These are phyloP conservation scores for Pseudois nayaur DNA, from an alignment of 2,113 vertebrate genomes.

Conservation along the genomic window DNA sequence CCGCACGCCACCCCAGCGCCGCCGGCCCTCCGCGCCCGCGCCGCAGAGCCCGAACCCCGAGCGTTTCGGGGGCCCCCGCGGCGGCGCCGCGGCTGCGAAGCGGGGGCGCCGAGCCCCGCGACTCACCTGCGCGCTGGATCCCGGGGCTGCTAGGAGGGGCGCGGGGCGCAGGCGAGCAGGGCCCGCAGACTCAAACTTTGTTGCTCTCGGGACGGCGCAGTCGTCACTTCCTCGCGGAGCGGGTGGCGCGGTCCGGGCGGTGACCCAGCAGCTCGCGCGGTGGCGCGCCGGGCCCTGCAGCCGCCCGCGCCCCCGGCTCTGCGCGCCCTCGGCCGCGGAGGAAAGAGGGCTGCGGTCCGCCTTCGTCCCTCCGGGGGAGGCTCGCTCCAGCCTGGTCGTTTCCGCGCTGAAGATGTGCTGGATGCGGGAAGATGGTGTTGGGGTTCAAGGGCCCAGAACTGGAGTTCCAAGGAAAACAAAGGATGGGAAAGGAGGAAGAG, in stretches of 20 bases:
- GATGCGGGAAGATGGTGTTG: background rate
- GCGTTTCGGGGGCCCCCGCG: background rate
- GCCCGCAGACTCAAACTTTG: conserved; percentile 77
- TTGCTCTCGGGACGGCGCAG: conserved; percentile 80
- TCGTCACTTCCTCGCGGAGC: conserved; percentile 85
- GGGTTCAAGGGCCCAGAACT: background rate
- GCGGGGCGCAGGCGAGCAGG: background rate
- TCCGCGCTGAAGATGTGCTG: background rate
- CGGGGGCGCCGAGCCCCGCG: background rate
- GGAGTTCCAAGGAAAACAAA: background rate
- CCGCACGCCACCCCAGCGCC: background rate
- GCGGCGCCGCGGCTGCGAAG: background rate
- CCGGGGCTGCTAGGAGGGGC: background rate
- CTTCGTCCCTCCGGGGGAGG: background rate
- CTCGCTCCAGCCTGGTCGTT: background rate
- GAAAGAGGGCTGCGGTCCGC: too few relatives aligned
- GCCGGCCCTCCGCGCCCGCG: background rate
- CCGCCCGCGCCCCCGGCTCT: background rate
- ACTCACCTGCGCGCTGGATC: conserved; percentile 53
- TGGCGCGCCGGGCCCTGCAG: conserved; percentile 49
- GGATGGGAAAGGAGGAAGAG: background rate
- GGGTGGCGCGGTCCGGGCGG: conserved; percentile 65
- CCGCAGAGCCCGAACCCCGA: background rate
- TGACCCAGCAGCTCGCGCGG: conserved; percentile 72
- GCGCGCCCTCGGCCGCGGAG: background rate